A percentile compares a stretch with the other conserved stretches of the same genome.
phyloP scores from a whole-genome alignment of 2,888 invertebrate species.

The Xestia rhomboidea region DNA sequence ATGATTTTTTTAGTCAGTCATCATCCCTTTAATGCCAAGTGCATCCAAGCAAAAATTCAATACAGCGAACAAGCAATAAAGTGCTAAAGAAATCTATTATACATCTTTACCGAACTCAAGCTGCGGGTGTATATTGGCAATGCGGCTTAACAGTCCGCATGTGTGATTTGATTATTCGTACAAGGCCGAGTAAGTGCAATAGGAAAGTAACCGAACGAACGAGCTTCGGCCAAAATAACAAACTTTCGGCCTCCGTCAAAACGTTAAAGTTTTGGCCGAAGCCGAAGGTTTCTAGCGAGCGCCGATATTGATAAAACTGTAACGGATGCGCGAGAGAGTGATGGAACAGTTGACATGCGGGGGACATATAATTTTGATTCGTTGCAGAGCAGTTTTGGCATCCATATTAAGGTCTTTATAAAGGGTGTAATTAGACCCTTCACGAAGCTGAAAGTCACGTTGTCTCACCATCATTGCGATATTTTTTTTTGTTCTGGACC shows the following conservation, averaged over 20 bases:
- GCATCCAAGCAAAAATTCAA: slow-evolving; percentile 38
- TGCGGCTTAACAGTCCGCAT: slow-evolving; percentile 71
- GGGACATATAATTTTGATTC: not conserved
- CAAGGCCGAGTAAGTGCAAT: slow-evolving; percentile 78
- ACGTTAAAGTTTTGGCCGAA: not conserved
- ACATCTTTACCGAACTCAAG: slow-evolving; percentile 58
- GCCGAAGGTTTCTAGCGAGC: not conserved
- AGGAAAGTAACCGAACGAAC: slow-evolving; percentile 68
- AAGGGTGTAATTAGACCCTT: too few species aligned
- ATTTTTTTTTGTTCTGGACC: too few species aligned
- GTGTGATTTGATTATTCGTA: slow-evolving; percentile 79
- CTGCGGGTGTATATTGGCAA: slow-evolving; percentile 72
- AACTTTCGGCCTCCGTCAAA: not conserved
- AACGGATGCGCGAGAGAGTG: not conserved
- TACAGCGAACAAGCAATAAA: slow-evolving; percentile 58
- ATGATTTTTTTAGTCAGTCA: too few species aligned
- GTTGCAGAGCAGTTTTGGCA: not conserved
- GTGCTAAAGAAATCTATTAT: slow-evolving; percentile 65
- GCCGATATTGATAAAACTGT: not conserved
- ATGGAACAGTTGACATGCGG: not conserved
- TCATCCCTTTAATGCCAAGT: too few species aligned
- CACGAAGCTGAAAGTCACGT: too few species aligned
- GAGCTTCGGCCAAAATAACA: not conserved
- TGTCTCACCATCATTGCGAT: too few species aligned
- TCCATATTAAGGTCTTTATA: not conserved